Evolutionary conservation across 2,797 vertebrate genomes (phyloP).

Genomic region (Triplophysa bombifrons): DNA sequence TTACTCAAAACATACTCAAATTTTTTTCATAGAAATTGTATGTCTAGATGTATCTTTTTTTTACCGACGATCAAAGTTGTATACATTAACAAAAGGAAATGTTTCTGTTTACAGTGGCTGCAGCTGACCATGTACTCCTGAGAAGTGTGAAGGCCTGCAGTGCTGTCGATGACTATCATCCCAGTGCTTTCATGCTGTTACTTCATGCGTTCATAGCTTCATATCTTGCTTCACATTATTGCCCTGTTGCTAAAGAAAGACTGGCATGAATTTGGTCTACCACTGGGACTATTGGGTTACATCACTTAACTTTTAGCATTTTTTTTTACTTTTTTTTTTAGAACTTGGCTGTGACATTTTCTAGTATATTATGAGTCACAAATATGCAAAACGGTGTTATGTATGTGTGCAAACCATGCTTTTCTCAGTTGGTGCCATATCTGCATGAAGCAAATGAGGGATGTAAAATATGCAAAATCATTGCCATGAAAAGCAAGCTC

Average conservation of each 20-base stretch:
- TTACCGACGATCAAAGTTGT: neutral
- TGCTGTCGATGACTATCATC: neutral
- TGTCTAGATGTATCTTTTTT: neutral
- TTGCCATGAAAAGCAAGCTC: slow-evolving; percentile 44
- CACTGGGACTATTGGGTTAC: neutral
- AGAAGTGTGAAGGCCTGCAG: slow-evolving; percentile 49
- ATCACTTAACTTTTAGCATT: neutral
- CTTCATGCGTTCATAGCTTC: neutral
- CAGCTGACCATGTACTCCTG: slow-evolving; percentile 96
- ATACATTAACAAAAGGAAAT: neutral
- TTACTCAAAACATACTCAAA: neutral
- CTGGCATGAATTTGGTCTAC: neutral
- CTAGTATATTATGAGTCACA: neutral
- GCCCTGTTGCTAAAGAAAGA: neutral
- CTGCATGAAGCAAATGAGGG: slow-evolving; percentile 62
- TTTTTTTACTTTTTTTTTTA: neutral
- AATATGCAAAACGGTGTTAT: slow-evolving; percentile 19
- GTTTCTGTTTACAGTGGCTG: slow-evolving; percentile 80
- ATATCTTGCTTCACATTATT: slow-evolving; percentile 8
- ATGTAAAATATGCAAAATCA: slow-evolving; percentile 39
- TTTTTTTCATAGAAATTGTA: neutral
- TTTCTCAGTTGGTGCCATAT: slow-evolving; percentile 49
- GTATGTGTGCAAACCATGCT: neutral
- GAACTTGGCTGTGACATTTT: neutral
- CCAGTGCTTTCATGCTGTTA: neutral